A percentile compares a stretch with the other conserved stretches of the same genome.
These are phyloP conservation scores for Lochmaea crataegi DNA, from an alignment of 2,888 invertebrate genomes.

Conservation along the genomic window DNA sequence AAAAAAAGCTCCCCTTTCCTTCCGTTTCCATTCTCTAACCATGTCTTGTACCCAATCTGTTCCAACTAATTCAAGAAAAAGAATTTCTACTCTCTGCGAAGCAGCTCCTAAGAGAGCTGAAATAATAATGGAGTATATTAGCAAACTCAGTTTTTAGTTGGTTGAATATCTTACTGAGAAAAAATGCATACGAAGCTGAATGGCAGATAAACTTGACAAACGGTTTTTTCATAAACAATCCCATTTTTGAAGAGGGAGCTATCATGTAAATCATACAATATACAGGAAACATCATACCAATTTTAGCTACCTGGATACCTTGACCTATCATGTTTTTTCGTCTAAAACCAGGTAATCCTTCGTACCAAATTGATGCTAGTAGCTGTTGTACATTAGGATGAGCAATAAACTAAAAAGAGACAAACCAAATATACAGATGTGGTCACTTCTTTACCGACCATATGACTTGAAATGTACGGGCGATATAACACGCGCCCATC, in stretches of 20 bases:
- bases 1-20: constrained; percentile 82
- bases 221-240: constrained; percentile 94
- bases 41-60: constrained; percentile 81
- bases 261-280: constrained; percentile 93
- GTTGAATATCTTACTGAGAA: constrained; percentile 81
- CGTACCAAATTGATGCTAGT: constrained; percentile 93
- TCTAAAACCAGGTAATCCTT: constrained; percentile 93
- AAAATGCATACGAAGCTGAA: constrained; percentile 95
- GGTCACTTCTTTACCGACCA: no score
- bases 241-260: constrained; percentile 88
- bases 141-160: neutral
- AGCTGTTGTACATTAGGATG: constrained; percentile 96
- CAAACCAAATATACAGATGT: neutral
- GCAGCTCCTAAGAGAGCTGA: constrained; percentile 92
- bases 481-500: no score
- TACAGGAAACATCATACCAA: constrained; percentile 93
- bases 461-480: no score
- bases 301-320: constrained; percentile 81
- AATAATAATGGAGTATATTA: constrained; percentile 39
- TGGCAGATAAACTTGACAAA: constrained; percentile 99
- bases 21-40: constrained; percentile 80
- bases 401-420: constrained; percentile 65
- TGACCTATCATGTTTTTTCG: constrained; percentile 92
- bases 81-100: constrained; percentile 89
- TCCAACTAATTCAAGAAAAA: constrained; percentile 83